Evolutionary conservation across 2,888 invertebrate species (phyloP).

Genomic region (Lasioglossum pauxillum): DNA sequence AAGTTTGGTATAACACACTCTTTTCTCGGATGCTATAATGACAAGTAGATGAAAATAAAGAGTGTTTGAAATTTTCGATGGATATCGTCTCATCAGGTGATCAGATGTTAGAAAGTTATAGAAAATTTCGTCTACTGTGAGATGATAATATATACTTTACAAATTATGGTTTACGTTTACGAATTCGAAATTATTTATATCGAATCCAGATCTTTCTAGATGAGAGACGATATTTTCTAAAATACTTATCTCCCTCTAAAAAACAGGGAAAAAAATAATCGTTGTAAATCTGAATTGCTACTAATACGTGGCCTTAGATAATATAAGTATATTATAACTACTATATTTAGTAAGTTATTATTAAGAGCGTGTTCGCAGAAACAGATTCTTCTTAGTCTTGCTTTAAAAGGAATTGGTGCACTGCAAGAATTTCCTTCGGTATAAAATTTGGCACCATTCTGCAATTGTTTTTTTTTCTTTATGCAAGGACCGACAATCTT

Average conservation of each 20-base stretch:
- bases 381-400: constrained; percentile 40
- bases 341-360: constrained; percentile 48
- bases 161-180: constrained; percentile 34
- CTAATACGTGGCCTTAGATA: constrained; percentile 51
- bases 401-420: constrained; percentile 61
- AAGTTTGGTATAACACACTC: constrained; percentile 36
- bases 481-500: constrained; percentile 31
- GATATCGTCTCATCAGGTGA: constrained; percentile 57
- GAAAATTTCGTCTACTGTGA: constrained; percentile 56
- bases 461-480: constrained; percentile 27
- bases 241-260: constrained; percentile 48
- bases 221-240: constrained; percentile 58
- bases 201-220: constrained; percentile 16
- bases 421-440: constrained; percentile 55
- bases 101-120: constrained; percentile 63
- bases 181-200: constrained; percentile 29
- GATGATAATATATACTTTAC: constrained; percentile 29
- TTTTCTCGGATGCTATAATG: constrained; percentile 17
- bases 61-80: constrained; percentile 39
- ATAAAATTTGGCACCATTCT: constrained; percentile 74
- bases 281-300: constrained; percentile 61
- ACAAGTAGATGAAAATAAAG: constrained; percentile 47
- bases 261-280: constrained; percentile 38
- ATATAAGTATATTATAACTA: constrained; percentile 63
- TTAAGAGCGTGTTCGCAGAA: constrained; percentile 58